Evolutionary conservation across 2,888 invertebrate genomes (phyloP), one percentile per base, ranked within the genome.

Genomic region (Latheticus oryzae): DNA sequence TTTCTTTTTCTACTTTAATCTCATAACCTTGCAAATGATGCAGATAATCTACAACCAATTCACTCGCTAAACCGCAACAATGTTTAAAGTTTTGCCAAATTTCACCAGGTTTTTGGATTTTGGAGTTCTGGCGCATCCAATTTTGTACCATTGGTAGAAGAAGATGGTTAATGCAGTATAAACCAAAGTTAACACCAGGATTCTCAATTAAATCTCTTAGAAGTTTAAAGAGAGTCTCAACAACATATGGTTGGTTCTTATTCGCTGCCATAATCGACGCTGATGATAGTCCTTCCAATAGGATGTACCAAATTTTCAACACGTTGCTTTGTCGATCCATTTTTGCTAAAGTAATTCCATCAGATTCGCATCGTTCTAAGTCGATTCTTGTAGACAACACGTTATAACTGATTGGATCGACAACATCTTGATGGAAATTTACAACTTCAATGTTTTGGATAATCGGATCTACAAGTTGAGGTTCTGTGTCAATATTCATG

Each of bases 51-150:
- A 96, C 96, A 21, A 95, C 87, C 17, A 95, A 82, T 73, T 97
- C 96, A 0, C 95, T 93, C 5, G 94, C 91, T 79, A 95, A 87
- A 4, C 97, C 96, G 72, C 93, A 93, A 73, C 94, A 95, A 74
- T 97, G 96, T 73, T 96, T 96, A 73, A 96, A 96, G 77, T 95
- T 95, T 62, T 93, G 89, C 76, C 91, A 90, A 40, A 90, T 86
- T 63, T 91, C 87, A 86, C 90, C 88, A 61, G 89, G 85, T 62
- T 87, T 82, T 65, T 86, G 86, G 3, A 87, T 85, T 64, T 81
- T 81, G 11, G 65, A 58, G 52, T 78, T 77, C 75, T 89, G 88
- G 5, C 95, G 83, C 56, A 96, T 80, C 97, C 97, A 97, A 70
- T 90, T 90, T 79, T 97, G 97, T 8, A 97, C 89, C 82, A 93